Conservation (phyloP, 2,888 invertebrate genomes). For the Catocala sponsa region DNA sequence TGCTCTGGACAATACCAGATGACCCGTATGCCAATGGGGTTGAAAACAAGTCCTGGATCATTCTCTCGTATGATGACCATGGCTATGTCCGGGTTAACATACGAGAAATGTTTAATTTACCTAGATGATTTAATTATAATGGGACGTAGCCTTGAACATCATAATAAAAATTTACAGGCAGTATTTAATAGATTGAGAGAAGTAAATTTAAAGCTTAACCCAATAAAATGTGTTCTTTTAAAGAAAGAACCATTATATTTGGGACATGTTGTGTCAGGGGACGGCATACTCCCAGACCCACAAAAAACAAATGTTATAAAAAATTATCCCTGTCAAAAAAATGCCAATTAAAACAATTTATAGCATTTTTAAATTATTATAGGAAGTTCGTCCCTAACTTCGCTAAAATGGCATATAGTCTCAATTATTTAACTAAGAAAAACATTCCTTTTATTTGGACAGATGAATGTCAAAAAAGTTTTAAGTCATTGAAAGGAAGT, state of each 20-base stretch:
- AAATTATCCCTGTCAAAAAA: no score
- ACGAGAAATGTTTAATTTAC: conserved; percentile 1
- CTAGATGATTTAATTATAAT: conserved; percentile 1
- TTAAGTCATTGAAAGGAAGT: background rate
- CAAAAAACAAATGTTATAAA: no score
- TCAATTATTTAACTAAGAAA: background rate
- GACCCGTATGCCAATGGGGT: background rate
- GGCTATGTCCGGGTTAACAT: background rate
- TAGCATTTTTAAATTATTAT: background rate
- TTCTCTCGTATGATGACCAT: background rate
- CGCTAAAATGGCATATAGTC: background rate
- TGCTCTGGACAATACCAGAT: no score
- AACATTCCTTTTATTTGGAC: background rate
- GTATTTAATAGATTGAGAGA: background rate
- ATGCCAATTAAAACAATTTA: no score
- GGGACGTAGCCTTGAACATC: background rate
- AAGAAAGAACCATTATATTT: no score
- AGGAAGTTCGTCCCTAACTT: background rate
- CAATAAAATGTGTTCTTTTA: no score
- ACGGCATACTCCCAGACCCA: no score
- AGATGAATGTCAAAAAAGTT: background rate
- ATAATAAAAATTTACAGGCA: background rate
- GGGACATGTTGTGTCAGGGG: no score
- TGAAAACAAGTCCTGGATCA: background rate
- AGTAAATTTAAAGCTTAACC: background rate